Evolutionary conservation across 1,140 invertebrate species (phyloP).

Genomic region (Macrobrachium rosenbergii): DNA sequence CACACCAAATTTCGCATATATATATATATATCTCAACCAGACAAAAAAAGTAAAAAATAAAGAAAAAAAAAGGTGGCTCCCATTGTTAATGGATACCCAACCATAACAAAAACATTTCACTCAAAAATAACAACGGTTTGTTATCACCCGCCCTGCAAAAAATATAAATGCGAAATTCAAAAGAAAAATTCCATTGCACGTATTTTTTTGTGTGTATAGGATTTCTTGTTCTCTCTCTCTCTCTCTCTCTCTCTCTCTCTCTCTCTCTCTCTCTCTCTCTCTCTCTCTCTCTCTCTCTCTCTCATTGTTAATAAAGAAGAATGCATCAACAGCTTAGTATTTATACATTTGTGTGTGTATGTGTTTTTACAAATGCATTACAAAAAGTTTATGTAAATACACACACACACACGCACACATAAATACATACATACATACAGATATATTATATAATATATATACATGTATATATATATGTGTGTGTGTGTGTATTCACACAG

Average conservation of each 20-base stretch:
- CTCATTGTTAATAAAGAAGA: not conserved
- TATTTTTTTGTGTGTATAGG: too few relatives aligned
- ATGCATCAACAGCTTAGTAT: not conserved
- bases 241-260: slow-evolving; percentile 8
- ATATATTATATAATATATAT: not conserved
- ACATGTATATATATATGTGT: not conserved
- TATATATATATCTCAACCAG: too few relatives aligned
- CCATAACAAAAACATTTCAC: too few relatives aligned
- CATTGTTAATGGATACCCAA: too few relatives aligned
- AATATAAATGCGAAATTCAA: too few relatives aligned
- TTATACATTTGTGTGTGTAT: not conserved
- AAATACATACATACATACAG: not conserved
- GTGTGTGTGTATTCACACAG: too few relatives aligned
- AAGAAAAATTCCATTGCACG: too few relatives aligned
- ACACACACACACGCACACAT: not conserved
- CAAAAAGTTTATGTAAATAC: not conserved
- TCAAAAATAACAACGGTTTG: too few relatives aligned
- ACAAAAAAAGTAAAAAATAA: too few relatives aligned
- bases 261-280: not conserved
- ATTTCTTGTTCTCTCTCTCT: not conserved
- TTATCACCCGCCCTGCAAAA: too few relatives aligned
- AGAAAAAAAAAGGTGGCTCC: too few relatives aligned
- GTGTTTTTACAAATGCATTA: not conserved
- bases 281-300: not conserved
- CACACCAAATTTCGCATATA: too few relatives aligned